Conservation (phyloP, 2,797 vertebrate genomes). For the Cygnus olor region DNA sequence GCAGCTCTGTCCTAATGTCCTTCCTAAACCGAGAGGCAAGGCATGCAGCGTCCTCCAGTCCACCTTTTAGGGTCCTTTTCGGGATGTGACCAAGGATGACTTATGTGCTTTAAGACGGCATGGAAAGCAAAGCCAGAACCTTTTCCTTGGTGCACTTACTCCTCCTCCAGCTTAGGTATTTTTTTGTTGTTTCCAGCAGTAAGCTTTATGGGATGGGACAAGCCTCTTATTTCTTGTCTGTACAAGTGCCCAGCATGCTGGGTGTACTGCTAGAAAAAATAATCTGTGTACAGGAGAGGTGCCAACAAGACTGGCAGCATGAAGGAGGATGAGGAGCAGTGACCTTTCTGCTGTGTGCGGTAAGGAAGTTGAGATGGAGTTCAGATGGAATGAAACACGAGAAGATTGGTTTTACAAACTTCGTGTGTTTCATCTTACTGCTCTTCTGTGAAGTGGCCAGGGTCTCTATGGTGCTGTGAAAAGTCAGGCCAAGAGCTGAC, state of each 20-base stretch:
- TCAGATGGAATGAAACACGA: background rate
- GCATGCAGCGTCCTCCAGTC: background rate
- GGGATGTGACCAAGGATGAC: background rate
- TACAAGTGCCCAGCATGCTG: background rate
- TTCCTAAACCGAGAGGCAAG: background rate
- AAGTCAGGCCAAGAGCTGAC: background rate
- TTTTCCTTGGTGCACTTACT: background rate
- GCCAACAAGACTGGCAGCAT: background rate
- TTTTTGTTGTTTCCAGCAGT: constrained; percentile 21
- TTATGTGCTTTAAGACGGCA: background rate
- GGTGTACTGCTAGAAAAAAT: background rate
- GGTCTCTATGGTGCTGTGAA: background rate
- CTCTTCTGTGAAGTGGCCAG: background rate
- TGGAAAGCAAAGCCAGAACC: background rate
- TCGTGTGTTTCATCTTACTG: background rate
- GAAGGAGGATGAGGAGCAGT: background rate
- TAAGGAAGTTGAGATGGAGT: background rate
- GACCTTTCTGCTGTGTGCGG: background rate
- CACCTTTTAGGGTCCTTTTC: background rate
- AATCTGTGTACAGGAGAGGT: background rate
- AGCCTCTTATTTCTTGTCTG: constrained; percentile 15
- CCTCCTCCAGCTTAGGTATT: background rate
- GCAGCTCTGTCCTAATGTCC: background rate
- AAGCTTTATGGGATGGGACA: background rate
- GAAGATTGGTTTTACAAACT: background rate